These are phyloP conservation scores for Drosophila orosa DNA, from an alignment of 1,140 invertebrate genomes.

Conservation along the genomic window DNA sequence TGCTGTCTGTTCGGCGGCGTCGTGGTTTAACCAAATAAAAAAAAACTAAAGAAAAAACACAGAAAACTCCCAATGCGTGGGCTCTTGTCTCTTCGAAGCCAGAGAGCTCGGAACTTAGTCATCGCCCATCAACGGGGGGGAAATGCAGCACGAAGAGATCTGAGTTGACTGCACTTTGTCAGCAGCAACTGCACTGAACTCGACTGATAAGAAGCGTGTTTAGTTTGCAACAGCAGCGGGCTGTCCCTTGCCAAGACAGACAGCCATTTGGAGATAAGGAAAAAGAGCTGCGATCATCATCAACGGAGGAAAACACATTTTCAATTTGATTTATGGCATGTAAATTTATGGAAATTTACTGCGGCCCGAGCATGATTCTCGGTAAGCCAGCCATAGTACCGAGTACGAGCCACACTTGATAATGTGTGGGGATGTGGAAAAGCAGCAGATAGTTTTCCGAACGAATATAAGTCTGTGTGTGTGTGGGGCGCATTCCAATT, in stretches of 20 bases:
- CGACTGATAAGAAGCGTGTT: slow-evolving; percentile 67
- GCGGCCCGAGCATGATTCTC: slow-evolving; percentile 48
- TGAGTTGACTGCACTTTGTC: slow-evolving; percentile 78
- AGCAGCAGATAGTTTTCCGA: slow-evolving; percentile 40
- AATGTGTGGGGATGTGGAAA: slow-evolving; percentile 68
- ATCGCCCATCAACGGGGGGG: slow-evolving; percentile 48
- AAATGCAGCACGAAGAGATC: slow-evolving; percentile 50
- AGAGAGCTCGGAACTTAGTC: slow-evolving; percentile 54
- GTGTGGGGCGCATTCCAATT: slow-evolving; percentile 73
- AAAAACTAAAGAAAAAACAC: slow-evolving; percentile 2
- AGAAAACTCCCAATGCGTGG: slow-evolving; percentile 62
- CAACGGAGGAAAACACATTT: slow-evolving; percentile 65
- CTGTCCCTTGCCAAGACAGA: slow-evolving; percentile 24
- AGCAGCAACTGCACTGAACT: slow-evolving; percentile 40
- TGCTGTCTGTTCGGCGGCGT: slow-evolving; percentile 43
- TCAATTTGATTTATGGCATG: slow-evolving; percentile 79
- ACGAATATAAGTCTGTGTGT: slow-evolving; percentile 17
- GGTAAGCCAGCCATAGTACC: slow-evolving; percentile 23
- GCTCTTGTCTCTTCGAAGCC: slow-evolving; percentile 10
- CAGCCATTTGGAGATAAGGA: slow-evolving; percentile 63
- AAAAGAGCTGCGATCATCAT: slow-evolving; percentile 35
- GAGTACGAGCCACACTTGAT: slow-evolving; percentile 38
- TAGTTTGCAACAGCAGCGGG: slow-evolving; percentile 55
- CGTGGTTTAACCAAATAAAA: slow-evolving; percentile 63
- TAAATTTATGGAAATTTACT: slow-evolving; percentile 81